Evolutionary conservation across 92 coral and sea anemone genomes (phyloP).

Genomic region (Virgularia gustaviana): DNA sequence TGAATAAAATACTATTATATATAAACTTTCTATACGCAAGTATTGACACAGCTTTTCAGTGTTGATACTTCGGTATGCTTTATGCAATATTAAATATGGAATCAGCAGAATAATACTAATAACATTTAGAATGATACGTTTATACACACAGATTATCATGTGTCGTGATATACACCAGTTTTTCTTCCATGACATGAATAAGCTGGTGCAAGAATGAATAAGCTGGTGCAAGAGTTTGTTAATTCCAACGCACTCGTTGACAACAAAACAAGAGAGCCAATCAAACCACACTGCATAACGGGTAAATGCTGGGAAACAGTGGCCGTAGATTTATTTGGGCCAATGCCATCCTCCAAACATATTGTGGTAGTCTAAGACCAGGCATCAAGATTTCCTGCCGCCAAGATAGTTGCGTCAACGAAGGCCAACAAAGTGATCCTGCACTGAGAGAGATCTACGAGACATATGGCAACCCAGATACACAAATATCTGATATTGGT

Average conservation of each 20-base stretch:
- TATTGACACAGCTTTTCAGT: too few species aligned
- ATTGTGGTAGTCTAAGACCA: conserved; percentile 1
- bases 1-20: too few species aligned
- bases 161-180: not conserved
- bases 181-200: not conserved
- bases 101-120: too few species aligned
- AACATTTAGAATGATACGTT: too few species aligned
- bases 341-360: conserved; percentile 10
- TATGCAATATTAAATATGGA: too few species aligned
- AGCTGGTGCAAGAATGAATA: too few species aligned
- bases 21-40: too few species aligned
- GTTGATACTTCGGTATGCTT: too few species aligned
- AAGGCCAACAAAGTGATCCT: not conserved
- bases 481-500: conserved; percentile 2
- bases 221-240: not conserved
- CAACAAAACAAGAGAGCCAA: conserved; percentile 1
- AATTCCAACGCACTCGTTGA: not conserved
- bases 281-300: conserved; percentile 3
- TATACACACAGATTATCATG: too few species aligned
- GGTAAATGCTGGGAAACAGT: conserved; percentile 9
- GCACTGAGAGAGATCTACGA: conserved; percentile 2
- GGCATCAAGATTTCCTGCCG: not conserved
- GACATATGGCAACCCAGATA: not conserved
- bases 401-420: not conserved
- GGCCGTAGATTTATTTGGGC: conserved; percentile 1